Base-by-base conservation (phyloP, 2,113 vertebrate species). In the Ciconia boyciana region DNA sequence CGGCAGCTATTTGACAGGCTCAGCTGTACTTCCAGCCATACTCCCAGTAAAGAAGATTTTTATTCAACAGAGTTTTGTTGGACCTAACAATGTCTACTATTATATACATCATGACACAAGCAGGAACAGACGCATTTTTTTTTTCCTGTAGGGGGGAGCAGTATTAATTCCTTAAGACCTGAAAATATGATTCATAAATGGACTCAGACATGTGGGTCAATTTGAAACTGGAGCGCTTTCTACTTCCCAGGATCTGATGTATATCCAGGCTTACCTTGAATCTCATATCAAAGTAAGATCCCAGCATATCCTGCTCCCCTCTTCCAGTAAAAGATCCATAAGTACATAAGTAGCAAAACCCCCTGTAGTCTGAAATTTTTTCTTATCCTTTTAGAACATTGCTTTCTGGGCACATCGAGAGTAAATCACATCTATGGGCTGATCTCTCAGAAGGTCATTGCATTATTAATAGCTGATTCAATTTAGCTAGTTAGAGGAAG, bases 381-480 rank as follows among this genome's bases (percentile, higher is more conserved):
- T 57, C 64, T 90, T 96, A 78, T 74, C n/a, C 71, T 93, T 94
- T 6, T 88, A 82, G 78, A 91, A 83, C 11, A 60, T 13, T 94
- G 36, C 41, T 96, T 97, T 86, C 83, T n/a, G 79, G 87, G 72
- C 66, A 72, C 49, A 91, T 19, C 7, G 20, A 87, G 79, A 94
- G 84, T 95, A 95, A 97, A 97, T 97, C 75, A 93, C 28, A 87
- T 94, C 90, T 88, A 82, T 43, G 43, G 49, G 60, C 43, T 95
- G 31, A 66, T 85, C 19, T 89, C 91, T 97, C 78, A 60, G 51
- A 65, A 85, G 6, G 10, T 97, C 90, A 85, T 11, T 95, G 64
- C 55, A 79, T 95, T 97, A 94, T 96, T 97, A 96, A 96, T 70
- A 90, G 76, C 48, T 95, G 65, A 93, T 94, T 94, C 80, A 81